These are phyloP conservation scores for Enteromius anoplus DNA, from an alignment of 2,797 vertebrate genomes.

Conservation along the genomic window DNA sequence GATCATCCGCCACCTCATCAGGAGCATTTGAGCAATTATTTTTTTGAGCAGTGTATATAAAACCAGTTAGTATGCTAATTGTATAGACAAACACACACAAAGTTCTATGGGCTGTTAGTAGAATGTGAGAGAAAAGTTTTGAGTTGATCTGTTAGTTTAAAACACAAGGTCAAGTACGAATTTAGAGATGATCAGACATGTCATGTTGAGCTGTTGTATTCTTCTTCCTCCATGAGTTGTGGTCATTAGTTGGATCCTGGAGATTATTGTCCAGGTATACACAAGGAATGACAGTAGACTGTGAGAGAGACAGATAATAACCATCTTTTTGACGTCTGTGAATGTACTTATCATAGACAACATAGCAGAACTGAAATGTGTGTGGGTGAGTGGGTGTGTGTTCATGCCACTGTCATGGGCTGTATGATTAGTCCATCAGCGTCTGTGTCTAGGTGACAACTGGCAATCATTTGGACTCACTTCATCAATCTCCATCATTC, in stretches of 20 bases:
- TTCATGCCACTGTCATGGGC: constrained; percentile 22
- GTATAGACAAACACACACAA: neutral
- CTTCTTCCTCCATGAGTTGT: neutral
- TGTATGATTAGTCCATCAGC: constrained; percentile 27
- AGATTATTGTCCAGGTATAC: constrained; percentile 31
- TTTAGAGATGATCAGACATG: constrained; percentile 3
- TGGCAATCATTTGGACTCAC: constrained; percentile 31
- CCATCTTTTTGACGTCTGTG: constrained; percentile 1
- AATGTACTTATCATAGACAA: constrained; percentile 20
- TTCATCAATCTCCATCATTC: constrained; percentile 31
- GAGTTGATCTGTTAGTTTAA: neutral
- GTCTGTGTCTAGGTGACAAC: constrained; percentile 20
- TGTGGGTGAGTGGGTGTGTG: neutral
- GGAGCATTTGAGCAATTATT: too few relatives aligned
- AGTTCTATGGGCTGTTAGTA: too few relatives aligned
- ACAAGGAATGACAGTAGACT: constrained; percentile 30
- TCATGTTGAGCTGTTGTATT: constrained; percentile 6
- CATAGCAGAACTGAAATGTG: constrained; percentile 9
- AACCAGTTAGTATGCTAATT: neutral
- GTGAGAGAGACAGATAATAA: constrained; percentile 32
- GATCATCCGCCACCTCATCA: too few relatives aligned
- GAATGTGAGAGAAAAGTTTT: neutral
- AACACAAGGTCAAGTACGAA: constrained; percentile 21
- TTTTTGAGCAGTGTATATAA: too few relatives aligned
- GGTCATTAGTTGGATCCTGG: constrained; percentile 43